phyloP scores from a whole-genome alignment of 2,797 vertebrate species.

The Silurus lanzhouensis region DNA sequence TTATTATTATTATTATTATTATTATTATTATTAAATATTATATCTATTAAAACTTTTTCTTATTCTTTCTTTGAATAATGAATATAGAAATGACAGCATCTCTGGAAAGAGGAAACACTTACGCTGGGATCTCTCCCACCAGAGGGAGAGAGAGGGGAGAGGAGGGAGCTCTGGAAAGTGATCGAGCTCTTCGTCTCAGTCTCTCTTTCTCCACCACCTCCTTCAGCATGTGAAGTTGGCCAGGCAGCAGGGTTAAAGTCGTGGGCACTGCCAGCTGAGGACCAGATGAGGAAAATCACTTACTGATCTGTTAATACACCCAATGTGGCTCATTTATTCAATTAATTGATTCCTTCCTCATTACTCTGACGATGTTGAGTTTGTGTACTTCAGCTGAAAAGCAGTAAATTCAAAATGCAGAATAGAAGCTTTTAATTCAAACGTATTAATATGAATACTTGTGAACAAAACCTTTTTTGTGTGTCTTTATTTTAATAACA shows the following conservation, averaged over 20 bases:
- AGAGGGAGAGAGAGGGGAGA: slow-evolving; percentile 79
- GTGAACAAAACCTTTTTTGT: not conserved
- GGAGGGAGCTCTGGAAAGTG: slow-evolving; percentile 70
- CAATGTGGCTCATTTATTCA: not conserved
- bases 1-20: not conserved
- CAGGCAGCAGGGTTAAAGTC: slow-evolving; percentile 80
- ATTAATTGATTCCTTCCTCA: not conserved
- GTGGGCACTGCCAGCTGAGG: slow-evolving; percentile 80
- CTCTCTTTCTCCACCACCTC: slow-evolving; percentile 83
- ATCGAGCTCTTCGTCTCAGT: slow-evolving; percentile 73
- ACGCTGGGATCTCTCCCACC: slow-evolving; percentile 77
- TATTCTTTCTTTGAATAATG: not conserved
- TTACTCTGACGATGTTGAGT: not conserved
- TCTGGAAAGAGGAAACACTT: slow-evolving; percentile 56
- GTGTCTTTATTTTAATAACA: not conserved
- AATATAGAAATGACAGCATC: not conserved
- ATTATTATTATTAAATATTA: not conserved
- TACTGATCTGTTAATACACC: not conserved
- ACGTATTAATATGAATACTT: not conserved
- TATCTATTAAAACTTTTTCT: not conserved
- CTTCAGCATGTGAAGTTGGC: slow-evolving; percentile 82
- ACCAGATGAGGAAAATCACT: not conserved
- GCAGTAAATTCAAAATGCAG: not conserved
- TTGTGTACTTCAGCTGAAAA: not conserved
- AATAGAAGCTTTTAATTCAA: not conserved